Percentiles rank a stretch among this genome's conserved stretches.
Evolutionary conservation across 2,888 invertebrate species (phyloP).

Genomic region (Drosophila incognita): DNA sequence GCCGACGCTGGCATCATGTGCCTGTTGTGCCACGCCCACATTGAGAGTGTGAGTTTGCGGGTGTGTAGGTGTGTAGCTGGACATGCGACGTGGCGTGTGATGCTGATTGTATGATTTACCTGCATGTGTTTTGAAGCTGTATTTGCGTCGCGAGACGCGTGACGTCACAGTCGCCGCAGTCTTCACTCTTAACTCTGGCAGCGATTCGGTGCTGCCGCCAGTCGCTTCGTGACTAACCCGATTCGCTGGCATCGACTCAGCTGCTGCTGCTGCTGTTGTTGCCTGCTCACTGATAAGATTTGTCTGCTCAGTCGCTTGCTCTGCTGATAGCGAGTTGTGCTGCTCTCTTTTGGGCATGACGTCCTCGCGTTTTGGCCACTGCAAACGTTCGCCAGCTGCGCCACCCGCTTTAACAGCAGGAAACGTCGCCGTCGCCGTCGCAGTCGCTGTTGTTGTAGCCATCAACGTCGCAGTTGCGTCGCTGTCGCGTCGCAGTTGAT

Average conservation of each 20-base stretch:
- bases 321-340: conserved; percentile 45
- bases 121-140: conserved; percentile 84
- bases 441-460: background rate
- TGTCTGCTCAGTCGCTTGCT: conserved; percentile 9
- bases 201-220: conserved; percentile 69
- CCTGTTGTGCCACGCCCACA: conserved; percentile 22
- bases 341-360: conserved; percentile 51
- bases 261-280: conserved; percentile 7
- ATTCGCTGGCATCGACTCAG: conserved; percentile 15
- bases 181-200: conserved; percentile 40
- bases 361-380: conserved; percentile 81
- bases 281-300: conserved; percentile 42
- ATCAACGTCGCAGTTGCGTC: conserved; percentile 28
- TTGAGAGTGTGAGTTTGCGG: conserved; percentile 22
- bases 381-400: conserved; percentile 74
- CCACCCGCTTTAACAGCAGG: conserved; percentile 53
- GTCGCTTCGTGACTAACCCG: conserved; percentile 59
- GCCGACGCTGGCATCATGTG: conserved; percentile 4
- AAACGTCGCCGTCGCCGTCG: conserved; percentile 52
- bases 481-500: conserved; percentile 56
- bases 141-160: conserved; percentile 76
- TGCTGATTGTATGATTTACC: conserved; percentile 72
- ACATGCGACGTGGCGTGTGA: conserved; percentile 74
- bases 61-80: conserved; percentile 28
- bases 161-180: conserved; percentile 52